Percentiles rank a stretch among this genome's conserved stretches.
These are phyloP conservation scores for Onchidella celtica DNA, from an alignment of 2,888 invertebrate species.

Conservation along the genomic window DNA sequence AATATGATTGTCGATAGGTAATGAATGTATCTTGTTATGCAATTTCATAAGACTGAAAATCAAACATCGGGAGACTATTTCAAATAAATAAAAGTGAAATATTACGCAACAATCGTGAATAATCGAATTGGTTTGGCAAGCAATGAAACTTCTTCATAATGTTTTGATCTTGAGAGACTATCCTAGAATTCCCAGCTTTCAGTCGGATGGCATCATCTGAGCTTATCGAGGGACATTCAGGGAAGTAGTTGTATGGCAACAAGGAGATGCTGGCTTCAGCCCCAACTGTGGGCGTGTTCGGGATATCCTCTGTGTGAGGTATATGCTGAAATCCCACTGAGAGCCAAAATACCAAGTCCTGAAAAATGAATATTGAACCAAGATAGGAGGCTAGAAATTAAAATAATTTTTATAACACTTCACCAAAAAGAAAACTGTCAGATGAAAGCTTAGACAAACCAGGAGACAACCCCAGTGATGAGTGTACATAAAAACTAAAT, in stretches of 20 bases:
- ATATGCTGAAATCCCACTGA: slow-evolving; percentile 65
- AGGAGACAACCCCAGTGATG: too few relatives aligned
- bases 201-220: slow-evolving; percentile 56
- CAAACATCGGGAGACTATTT: neutral
- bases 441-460: too few relatives aligned
- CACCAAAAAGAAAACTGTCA: too few relatives aligned
- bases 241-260: slow-evolving; percentile 68
- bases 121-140: neutral
- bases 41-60: neutral
- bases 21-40: too few relatives aligned
- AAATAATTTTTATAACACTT: too few relatives aligned
- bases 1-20: too few relatives aligned
- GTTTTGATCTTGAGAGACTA: slow-evolving; percentile 16
- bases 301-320: slow-evolving; percentile 67
- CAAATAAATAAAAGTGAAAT: slow-evolving; percentile 25
- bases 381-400: too few relatives aligned
- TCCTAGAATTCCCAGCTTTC: neutral
- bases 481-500: too few relatives aligned
- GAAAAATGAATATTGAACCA: slow-evolving; percentile 45
- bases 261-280: slow-evolving; percentile 59
- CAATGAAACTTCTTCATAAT: neutral
- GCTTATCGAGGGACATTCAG: slow-evolving; percentile 60
- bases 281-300: slow-evolving; percentile 62
- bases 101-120: neutral
- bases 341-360: slow-evolving; percentile 71